Evolutionary conservation across 2,113 vertebrate species (phyloP), one percentile per base, ranked within the genome.

Genomic region (Dipodomys merriami): DNA sequence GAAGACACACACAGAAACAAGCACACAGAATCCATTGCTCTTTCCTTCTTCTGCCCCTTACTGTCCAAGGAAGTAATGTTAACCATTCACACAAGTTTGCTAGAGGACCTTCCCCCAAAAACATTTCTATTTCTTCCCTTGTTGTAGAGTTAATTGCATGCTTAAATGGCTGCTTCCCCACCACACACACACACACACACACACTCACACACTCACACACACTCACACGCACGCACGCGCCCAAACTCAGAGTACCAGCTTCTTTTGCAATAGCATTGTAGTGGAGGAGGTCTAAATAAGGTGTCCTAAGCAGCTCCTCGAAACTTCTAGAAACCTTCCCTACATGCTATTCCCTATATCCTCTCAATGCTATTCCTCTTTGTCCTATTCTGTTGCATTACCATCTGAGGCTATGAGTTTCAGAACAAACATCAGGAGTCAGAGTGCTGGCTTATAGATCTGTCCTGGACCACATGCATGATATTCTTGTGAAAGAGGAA

Each of bases 401-500:
- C 72, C 20, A 18, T 90, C 44, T 60, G 60, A 87, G 69, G 64
- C 39, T 86, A 33, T 9, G 15, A 79, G 12, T 71, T 83, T 74
- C 33, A 89, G 53, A 91, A 46, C 33, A 78, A 85, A 49, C 33
- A 72, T 29, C 60, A 83, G 39, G 7, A 81, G 29, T 77, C 72
- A 8, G 64, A 5, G 53, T 27, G n/a, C 72, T 69, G 53, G 62
- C 78, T 22, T 23, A 33, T 18, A 8, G 67, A 69, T 53, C 39
- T 53, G 9, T 30, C 80, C 30, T 23, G 11, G 46, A 23, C 23
- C 22, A 13, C 16, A 27, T 81, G 33, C 7, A 2, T 62, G 39
- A 74, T 39, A 86, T 12, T 73, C 69, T 15, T 80, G 30, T 74
- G 67, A 76, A 86, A 88, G 76, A 82, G 90, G 72, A 93, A 74